Conservation (phyloP, 2,888 invertebrate genomes). For the Ophonus ardosiacus region DNA sequence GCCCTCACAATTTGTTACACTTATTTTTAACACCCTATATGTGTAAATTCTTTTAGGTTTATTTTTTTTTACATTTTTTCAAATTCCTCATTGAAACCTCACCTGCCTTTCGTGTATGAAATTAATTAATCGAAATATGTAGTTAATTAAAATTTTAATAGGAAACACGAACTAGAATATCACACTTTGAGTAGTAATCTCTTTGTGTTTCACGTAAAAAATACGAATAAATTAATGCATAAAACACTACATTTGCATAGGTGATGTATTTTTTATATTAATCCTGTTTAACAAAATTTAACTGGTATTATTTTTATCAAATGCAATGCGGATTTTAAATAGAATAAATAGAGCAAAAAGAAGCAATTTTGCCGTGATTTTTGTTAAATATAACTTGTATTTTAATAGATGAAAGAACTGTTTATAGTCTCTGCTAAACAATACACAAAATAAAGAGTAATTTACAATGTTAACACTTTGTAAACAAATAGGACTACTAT, state of each 20-base stretch:
- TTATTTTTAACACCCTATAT: too few relatives aligned
- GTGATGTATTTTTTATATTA: background rate
- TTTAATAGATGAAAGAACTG: too few relatives aligned
- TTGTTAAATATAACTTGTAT: too few relatives aligned
- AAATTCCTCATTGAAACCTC: background rate
- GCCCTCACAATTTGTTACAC: too few relatives aligned
- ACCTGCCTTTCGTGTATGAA: conserved; percentile 8
- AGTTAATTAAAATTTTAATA: conserved; percentile 51
- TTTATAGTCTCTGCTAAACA: too few relatives aligned
- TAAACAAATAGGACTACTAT: too few relatives aligned
- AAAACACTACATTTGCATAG: background rate
- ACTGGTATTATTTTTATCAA: background rate
- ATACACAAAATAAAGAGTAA: too few relatives aligned
- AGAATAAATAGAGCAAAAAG: background rate
- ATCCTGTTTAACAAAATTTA: background rate
- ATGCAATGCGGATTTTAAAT: background rate
- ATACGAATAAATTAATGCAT: background rate
- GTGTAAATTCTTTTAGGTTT: background rate
- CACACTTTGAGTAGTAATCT: conserved; percentile 2
- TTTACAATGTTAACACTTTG: too few relatives aligned
- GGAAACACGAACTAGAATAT: conserved; percentile 16
- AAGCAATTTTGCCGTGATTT: too few relatives aligned
- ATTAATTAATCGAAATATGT: conserved; percentile 49
- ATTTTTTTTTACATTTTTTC: background rate
- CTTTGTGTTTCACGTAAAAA: background rate